Base-by-base conservation (phyloP, 2,113 vertebrate species). In the Zingel zingel region DNA sequence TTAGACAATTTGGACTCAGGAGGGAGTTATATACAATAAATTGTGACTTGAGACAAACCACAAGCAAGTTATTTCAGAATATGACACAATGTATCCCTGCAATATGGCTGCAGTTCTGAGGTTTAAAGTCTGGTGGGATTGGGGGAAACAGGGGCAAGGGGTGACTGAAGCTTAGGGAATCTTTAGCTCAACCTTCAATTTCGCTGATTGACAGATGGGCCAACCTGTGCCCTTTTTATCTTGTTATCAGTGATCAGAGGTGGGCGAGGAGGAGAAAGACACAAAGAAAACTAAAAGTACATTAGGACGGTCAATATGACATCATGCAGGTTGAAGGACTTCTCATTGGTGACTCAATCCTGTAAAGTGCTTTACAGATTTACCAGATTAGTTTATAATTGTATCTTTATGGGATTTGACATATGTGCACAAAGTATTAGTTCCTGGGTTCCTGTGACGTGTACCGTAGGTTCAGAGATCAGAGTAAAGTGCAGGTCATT, bases 171-270 rank as follows among this genome's bases (percentile, higher is more conserved):
- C 79, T 79, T 75, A 61, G 30, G 71, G 76, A 74, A 81, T 57
- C 58, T 87, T 61, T 56, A 79, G 65, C 59, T 74, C 70, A 78
- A 70, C 64, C 74, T 82, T 81, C 77, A 80, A 90, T 91, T 89
- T 87, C 70, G 81, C 50, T 88, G 89, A 92, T 86, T 87, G 89
- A 82, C 82, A 83, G 78, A 82, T 39, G 57, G 76, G n/a, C 80
- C 63, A 74, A 68, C 56, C 75, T 66, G 30, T 82, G 83, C 25
- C 86, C 82, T 84, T 83, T 85, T 76, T 62, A 93, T 93, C 92
- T 89, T 80, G 87, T 94, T 93, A 87, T 63, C 65, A 16, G 56
- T 71, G 70, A 93, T 87, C 78, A 65, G 74, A 58, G 51, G 68
- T n/a, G 71, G 61, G 54, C 45, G 33, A 39, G 64, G 61, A 65